phyloP scores from a whole-genome alignment of 2,797 vertebrate genomes.

The Malacoraja senta region DNA sequence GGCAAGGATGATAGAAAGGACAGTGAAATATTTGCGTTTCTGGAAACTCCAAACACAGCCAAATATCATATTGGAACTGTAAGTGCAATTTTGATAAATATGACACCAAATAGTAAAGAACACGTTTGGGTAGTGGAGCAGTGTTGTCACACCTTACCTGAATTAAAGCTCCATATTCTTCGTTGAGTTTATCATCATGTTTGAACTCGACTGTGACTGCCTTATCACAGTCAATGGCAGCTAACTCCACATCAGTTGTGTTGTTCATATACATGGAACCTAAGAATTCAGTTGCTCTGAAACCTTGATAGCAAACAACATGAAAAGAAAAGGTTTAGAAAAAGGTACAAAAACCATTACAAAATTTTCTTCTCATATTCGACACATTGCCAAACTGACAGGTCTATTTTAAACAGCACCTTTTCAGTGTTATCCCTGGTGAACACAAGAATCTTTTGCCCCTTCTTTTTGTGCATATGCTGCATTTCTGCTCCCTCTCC shows the following conservation, averaged over 20 bases:
- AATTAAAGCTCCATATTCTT: conserved; percentile 79
- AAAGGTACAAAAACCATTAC: background rate
- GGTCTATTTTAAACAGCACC: background rate
- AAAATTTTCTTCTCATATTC: background rate
- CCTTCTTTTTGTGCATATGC: too few relatives aligned
- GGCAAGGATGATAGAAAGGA: background rate
- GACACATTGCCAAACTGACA: background rate
- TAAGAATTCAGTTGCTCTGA: conserved; percentile 90
- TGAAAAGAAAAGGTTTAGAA: background rate
- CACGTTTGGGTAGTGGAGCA: background rate
- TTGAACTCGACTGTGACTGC: conserved; percentile 91
- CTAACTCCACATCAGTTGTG: conserved; percentile 91
- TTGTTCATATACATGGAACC: conserved; percentile 89
- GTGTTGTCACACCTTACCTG: conserved; percentile 61
- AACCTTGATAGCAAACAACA: conserved; percentile 59
- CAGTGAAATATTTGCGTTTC: background rate
- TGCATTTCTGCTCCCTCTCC: too few relatives aligned
- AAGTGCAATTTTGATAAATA: background rate
- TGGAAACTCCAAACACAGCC: background rate
- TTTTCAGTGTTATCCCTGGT: too few relatives aligned
- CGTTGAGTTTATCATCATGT: conserved; percentile 82
- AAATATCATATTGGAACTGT: background rate
- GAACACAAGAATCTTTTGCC: too few relatives aligned
- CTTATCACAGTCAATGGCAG: conserved; percentile 83
- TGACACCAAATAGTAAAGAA: background rate